phyloP scores from a whole-genome alignment of 2,797 vertebrate genomes.

The Artibeus jamaicensis region DNA sequence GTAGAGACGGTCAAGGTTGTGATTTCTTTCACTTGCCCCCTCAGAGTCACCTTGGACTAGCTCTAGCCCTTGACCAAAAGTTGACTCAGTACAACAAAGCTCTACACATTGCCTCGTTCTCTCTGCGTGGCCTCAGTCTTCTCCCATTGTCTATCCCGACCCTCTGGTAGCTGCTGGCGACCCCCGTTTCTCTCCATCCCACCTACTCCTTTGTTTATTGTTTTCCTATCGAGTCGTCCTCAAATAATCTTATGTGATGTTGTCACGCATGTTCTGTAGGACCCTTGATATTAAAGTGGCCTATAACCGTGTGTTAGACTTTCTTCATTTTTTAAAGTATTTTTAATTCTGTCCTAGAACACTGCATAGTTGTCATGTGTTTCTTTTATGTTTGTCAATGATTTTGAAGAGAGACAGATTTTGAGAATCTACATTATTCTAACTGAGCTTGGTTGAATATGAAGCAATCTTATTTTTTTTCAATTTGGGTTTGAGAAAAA shows the following conservation, averaged over 20 bases:
- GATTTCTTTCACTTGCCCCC: background rate
- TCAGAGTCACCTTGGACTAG: fast-evolving
- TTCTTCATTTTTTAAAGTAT: background rate
- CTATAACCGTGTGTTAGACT: background rate
- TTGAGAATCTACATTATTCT: background rate
- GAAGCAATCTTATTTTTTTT: background rate
- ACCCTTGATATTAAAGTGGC: background rate
- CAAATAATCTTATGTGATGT: background rate
- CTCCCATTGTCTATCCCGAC: background rate
- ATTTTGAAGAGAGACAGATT: background rate
- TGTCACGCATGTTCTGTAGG: background rate
- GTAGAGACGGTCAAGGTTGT: background rate
- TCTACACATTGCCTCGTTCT: fast-evolving
- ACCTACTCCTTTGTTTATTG: background rate
- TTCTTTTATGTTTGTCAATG: background rate
- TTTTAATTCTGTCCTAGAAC: background rate
- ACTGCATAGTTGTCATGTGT: no score
- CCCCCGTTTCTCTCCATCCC: background rate
- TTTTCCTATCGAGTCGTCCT: background rate
- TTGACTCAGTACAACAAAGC: fast-evolving
- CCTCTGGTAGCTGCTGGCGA: background rate
- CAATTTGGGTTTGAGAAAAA: background rate
- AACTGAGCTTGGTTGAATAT: background rate
- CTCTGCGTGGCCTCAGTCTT: fast-evolving
- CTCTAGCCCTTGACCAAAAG: no score